Conservation (phyloP, 2,113 vertebrate genomes). For the Probosciger aterrimus region DNA sequence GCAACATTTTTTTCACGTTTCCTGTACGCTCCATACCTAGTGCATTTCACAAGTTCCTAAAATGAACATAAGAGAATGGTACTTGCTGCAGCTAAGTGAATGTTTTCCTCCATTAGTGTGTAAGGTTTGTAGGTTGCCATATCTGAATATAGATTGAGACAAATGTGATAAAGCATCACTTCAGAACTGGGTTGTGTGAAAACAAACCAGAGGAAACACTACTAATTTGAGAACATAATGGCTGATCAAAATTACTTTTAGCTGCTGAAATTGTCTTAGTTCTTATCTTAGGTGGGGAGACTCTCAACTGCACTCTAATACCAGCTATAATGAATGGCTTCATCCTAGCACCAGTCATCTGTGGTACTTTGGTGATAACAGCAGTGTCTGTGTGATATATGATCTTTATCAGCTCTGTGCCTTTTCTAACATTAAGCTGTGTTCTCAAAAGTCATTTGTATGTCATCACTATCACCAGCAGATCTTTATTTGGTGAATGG, state of each 20-base stretch:
- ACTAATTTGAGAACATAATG: not conserved
- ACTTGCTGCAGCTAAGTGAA: not conserved
- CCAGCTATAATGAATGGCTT: not conserved
- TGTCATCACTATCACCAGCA: not conserved
- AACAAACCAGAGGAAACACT: not conserved
- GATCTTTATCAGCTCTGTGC: not conserved
- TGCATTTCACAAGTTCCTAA: not conserved
- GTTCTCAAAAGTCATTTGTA: not conserved
- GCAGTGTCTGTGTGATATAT: not conserved
- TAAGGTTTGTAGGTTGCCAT: not conserved
- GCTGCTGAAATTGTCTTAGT: not conserved
- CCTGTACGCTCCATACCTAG: not conserved
- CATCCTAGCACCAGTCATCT: not conserved
- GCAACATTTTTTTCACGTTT: not conserved
- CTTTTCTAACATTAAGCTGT: not conserved
- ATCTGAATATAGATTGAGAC: not conserved
- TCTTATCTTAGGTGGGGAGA: not conserved
- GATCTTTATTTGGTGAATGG: not conserved
- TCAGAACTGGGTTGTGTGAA: not conserved
- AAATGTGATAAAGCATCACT: not conserved
- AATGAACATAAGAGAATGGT: not conserved
- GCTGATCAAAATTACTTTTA: not conserved
- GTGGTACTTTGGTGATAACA: not conserved
- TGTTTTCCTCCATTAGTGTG: not conserved
- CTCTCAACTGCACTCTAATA: not conserved